phyloP scores from a whole-genome alignment of 2,888 invertebrate genomes.

The Melieria omissa region DNA sequence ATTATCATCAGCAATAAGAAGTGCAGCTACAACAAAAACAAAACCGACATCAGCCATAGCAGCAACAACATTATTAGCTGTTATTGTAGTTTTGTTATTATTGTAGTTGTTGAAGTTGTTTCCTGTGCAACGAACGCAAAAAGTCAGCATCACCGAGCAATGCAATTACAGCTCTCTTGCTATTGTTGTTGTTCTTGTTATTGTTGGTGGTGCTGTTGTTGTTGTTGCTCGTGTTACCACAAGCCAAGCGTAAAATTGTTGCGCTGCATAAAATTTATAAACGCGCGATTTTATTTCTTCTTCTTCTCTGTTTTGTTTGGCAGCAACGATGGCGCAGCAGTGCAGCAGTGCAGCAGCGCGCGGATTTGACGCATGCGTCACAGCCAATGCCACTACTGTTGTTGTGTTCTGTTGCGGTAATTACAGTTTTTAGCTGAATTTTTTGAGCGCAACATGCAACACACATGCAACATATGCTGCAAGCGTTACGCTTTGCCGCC shows the following conservation, averaged over 20 bases:
- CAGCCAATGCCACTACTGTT: slow-evolving; percentile 3
- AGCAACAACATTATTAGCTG: slow-evolving; percentile 9
- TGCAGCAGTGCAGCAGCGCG: too few species aligned
- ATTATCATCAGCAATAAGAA: neutral
- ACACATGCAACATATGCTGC: neutral
- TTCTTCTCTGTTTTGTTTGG: too few species aligned
- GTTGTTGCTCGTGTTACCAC: neutral
- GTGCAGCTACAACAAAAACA: neutral
- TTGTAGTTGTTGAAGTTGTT: too few species aligned
- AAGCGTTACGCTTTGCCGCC: neutral
- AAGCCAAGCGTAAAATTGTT: slow-evolving; percentile 1
- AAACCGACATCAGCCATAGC: neutral
- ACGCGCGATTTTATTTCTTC: too few species aligned
- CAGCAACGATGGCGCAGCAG: too few species aligned
- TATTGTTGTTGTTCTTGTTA: neutral
- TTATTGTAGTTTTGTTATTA: slow-evolving; percentile 2
- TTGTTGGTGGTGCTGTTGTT: neutral
- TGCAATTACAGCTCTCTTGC: neutral
- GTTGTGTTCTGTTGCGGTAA: slow-evolving; percentile 13
- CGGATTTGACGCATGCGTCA: neutral
- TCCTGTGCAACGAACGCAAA: too few species aligned
- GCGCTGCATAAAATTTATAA: neutral
- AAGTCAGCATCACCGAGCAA: neutral
- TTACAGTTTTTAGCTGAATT: slow-evolving; percentile 19
- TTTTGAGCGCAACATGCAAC: neutral